Base-by-base conservation (phyloP, 2,797 vertebrate genomes). In the Onychomys arenicola region DNA sequence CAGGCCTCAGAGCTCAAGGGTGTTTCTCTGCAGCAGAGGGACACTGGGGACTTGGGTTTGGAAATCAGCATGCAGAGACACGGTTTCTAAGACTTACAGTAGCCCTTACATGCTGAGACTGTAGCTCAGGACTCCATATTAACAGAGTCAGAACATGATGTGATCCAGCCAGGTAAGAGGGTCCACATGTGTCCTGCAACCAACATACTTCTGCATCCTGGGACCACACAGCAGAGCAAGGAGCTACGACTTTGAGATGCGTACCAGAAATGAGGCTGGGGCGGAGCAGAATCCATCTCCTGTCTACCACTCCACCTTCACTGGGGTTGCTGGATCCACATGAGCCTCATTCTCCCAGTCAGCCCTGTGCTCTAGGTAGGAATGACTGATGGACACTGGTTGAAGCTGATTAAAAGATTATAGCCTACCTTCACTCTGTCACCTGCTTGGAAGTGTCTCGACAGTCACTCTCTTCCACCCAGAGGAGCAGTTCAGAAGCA, bases 81-180 rank as follows among this genome's bases (percentile, higher is more conserved):
- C 1, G 0, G 19, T 23, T 85, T 65, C 40, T 19, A 34, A n/a
- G 17, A 27, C 49, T 82, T 69, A 25, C 2, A 4, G 14, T 57
- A 13, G 11, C 40, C 34, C 46, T 69, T 17, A 10, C 19, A 12
- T 21, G 19, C 76, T 84, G 19, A 37, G 16, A 10, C 46, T 78
- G 25, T 9, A 1, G 10, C 65, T 85, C 13, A 21, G 4, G 4
- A 2, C 0, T 21, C 13, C 55, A 29, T 6, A 14, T 23, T 1
- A n/a, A 34, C 43, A 32, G 75, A 0, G 2, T 19, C 16, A 61
- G 49, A 67, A 32, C 29, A 37, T 0, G 4, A 19, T 29, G 40
- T 17, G 8, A 10, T 19, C 67, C 9, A 43, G 13, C 69, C 6
- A 29, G 11, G 21, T 49, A 8, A 8, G n/a, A 17, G 2, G 57